These are phyloP conservation scores for Andrena camellia DNA, from an alignment of 2,888 invertebrate species.

Conservation along the genomic window DNA sequence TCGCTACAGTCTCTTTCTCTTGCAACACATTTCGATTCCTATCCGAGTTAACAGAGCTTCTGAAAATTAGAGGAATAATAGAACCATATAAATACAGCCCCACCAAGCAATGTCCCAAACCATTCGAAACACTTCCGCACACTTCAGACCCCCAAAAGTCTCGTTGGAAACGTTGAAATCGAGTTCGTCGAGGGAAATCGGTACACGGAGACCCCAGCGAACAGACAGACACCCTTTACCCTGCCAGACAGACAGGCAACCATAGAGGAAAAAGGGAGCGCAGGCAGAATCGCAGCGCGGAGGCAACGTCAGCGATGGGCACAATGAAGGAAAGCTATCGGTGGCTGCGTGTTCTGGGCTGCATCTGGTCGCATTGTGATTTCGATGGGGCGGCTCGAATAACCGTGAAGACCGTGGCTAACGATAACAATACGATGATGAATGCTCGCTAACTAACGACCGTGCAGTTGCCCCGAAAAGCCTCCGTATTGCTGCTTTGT, in stretches of 20 bases:
- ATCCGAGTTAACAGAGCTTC: not conserved
- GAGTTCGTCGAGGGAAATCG: constrained; percentile 1
- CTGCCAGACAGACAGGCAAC: constrained; percentile 27
- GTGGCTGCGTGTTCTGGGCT: constrained; percentile 36
- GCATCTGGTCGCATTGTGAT: constrained; percentile 73
- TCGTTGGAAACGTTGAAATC: not conserved
- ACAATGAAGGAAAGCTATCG: constrained; percentile 64
- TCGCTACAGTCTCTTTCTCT: not conserved
- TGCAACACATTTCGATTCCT: not conserved
- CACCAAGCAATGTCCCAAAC: no score
- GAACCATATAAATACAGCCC: no score
- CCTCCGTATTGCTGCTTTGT: constrained; percentile 65
- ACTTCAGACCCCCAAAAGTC: not conserved
- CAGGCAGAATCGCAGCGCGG: constrained; percentile 30
- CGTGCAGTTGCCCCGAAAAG: constrained; percentile 73
- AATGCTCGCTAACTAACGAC: constrained; percentile 80
- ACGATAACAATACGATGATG: constrained; percentile 80
- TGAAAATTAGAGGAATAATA: no score
- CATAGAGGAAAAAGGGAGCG: constrained; percentile 8
- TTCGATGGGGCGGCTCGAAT: constrained; percentile 68
- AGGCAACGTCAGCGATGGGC: constrained; percentile 42
- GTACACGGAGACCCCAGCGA: not conserved
- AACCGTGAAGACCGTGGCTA: constrained; percentile 72
- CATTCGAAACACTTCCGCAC: no score
- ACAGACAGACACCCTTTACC: constrained; percentile 13